Percentiles rank a stretch among this genome's conserved stretches.
phyloP scores from a whole-genome alignment of 2,113 vertebrate species.

The Lagopus muta region DNA sequence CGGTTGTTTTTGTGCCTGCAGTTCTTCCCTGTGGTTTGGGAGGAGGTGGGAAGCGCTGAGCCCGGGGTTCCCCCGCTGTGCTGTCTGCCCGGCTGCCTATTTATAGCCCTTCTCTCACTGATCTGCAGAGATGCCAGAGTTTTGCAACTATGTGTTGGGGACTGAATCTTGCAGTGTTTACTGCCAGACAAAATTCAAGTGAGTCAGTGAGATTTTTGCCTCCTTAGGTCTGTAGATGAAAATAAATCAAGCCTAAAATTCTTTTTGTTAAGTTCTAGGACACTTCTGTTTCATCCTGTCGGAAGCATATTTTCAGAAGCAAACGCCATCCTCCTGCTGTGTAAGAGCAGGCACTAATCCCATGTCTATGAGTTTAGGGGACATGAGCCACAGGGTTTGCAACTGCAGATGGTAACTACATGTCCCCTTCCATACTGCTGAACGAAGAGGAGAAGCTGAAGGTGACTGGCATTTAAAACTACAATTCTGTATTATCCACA shows the following conservation, averaged over 20 bases:
- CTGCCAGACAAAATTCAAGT: neutral
- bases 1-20: constrained; percentile 37
- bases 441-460: neutral
- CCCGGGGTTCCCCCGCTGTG: constrained; percentile 41
- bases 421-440: neutral
- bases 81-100: neutral
- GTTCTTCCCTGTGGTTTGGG: neutral
- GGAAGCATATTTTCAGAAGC: neutral
- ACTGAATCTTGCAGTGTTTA: constrained; percentile 24
- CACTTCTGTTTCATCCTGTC: neutral
- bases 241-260: neutral
- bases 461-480: neutral
- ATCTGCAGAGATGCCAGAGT: constrained; percentile 36
- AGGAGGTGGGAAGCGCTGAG: neutral
- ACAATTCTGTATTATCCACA: neutral
- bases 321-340: neutral
- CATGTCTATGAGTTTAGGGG: neutral
- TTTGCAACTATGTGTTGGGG: constrained; percentile 22
- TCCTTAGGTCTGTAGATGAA: neutral
- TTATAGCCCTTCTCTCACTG: constrained; percentile 42
- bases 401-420: neutral
- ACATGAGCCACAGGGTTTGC: neutral
- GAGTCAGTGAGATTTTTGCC: neutral
- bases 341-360: neutral
- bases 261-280: neutral